Base-by-base conservation (phyloP, 2,888 invertebrate genomes). In the Brachypalpus laphriformis region DNA sequence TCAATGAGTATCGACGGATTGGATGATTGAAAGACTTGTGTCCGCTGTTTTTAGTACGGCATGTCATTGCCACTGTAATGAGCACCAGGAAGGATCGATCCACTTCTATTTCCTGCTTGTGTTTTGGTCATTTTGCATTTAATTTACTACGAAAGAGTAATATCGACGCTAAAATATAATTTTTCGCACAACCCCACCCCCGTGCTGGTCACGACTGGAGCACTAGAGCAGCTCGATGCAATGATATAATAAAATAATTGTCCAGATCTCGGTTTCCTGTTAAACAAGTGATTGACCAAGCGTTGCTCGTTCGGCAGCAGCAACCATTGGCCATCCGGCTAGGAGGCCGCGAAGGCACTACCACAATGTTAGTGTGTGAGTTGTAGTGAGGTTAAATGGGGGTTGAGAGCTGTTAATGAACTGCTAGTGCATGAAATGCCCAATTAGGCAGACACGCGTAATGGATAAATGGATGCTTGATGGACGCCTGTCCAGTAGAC, bases 211-310 rank as follows among this genome's bases (percentile, higher is more conserved):
- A 14, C 40, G 3, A 25, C 25, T 2, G 11, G 14, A 11, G 14
- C 3, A 14, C 1, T 40, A 14, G 14, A 40, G n/a, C 37, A 40
- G n/a, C n/a, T 40, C n/a, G n/a, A 40, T 40, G n/a, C 37, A 14
- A 40, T 40, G 40, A 40, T 14, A 40, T 40, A 40, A 40, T 40
- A 40, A 47, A 18, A 47, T 47, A 31, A 47, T 47, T 65, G 47
- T 47, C 45, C 31, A 22, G 14, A 65, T 65, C n/a, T 28, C 34
- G 47, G 63, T 65, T 34, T 31, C 9, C 31, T 6, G 31, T 20
- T 9, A 65, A 65, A 47, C 45, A 65, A 47, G 16, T 31, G 47
- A 49, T 20, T 65, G 34, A n/a, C 14, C 40, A 40, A 40, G 40
- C 40, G 40, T 14, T 14, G 6, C 14, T 40, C 40, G 40, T 40